phyloP scores from a whole-genome alignment of 2,113 vertebrate species.

The Mus spicilegus region DNA sequence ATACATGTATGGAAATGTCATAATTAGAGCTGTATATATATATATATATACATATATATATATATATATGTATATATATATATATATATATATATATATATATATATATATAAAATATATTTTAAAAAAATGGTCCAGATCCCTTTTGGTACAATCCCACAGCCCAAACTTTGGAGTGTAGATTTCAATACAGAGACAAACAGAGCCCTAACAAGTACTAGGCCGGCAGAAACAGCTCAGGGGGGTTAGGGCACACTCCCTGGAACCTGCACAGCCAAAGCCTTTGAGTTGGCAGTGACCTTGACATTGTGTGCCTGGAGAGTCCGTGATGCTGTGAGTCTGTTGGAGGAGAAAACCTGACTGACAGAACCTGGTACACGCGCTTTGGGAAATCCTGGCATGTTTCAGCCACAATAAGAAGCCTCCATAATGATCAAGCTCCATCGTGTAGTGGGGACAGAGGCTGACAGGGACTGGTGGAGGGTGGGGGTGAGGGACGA shows the following conservation, averaged over 20 bases:
- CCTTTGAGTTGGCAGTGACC: rapidly evolving
- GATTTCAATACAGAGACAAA: not conserved
- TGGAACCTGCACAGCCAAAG: not conserved
- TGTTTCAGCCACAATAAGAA: not conserved
- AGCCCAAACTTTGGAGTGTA: not conserved
- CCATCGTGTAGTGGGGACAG: not conserved
- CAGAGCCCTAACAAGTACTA: not conserved
- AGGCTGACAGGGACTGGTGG: not conserved
- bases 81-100: too few species aligned
- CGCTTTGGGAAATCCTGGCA: not conserved
- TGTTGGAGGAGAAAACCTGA: not conserved
- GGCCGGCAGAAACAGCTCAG: not conserved
- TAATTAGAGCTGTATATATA: not conserved
- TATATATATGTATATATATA: not conserved
- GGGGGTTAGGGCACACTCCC: not conserved
- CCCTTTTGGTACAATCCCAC: not conserved
- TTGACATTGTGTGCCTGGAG: not conserved
- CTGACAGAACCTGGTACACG: rapidly evolving
- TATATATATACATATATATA: not conserved
- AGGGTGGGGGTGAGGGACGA: not conserved
- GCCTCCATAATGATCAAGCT: not conserved
- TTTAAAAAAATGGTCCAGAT: not conserved
- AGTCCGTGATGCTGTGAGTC: not conserved
- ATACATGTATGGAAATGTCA: too few species aligned
- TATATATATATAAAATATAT: not conserved